Conservation (phyloP, 2,888 invertebrate species). For the Amphipyra berbera region DNA sequence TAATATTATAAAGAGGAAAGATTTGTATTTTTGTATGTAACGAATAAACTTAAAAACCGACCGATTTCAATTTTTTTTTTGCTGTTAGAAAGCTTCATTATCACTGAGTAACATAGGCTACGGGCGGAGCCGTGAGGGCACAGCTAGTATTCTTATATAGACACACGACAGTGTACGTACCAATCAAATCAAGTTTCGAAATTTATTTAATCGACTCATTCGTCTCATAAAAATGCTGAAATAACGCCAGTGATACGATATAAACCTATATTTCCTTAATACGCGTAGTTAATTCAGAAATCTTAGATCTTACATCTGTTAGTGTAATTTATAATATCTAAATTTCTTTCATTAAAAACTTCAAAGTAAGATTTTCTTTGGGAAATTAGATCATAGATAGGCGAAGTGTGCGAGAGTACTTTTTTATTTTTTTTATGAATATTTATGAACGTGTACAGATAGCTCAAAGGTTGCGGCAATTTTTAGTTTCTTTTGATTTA, state of each 20-base stretch:
- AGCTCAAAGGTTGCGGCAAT: background rate
- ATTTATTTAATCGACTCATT: too few species aligned
- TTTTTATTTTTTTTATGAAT: slow-evolving; percentile 5
- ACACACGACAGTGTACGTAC: too few species aligned
- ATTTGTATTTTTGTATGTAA: too few species aligned
- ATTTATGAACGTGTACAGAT: background rate
- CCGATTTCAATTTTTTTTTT: too few species aligned
- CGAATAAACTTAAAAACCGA: too few species aligned
- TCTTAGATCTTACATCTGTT: slow-evolving; percentile 36
- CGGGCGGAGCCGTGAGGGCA: too few species aligned
- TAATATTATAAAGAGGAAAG: too few species aligned
- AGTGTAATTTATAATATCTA: slow-evolving; percentile 46
- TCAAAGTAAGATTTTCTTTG: slow-evolving; percentile 50
- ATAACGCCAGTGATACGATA: background rate
- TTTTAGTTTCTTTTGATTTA: slow-evolving; percentile 17
- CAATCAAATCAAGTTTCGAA: too few species aligned
- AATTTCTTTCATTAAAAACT: slow-evolving; percentile 45
- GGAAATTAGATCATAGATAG: slow-evolving; percentile 38
- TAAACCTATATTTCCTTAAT: slow-evolving; percentile 17
- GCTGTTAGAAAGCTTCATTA: too few species aligned
- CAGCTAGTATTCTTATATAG: too few species aligned
- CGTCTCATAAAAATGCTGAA: too few species aligned
- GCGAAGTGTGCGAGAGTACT: slow-evolving; percentile 8
- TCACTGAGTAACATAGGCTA: too few species aligned
- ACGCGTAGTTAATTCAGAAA: slow-evolving; percentile 13